These are phyloP conservation scores for Smithornis capensis DNA, from an alignment of 2,113 vertebrate genomes.

Conservation along the genomic window DNA sequence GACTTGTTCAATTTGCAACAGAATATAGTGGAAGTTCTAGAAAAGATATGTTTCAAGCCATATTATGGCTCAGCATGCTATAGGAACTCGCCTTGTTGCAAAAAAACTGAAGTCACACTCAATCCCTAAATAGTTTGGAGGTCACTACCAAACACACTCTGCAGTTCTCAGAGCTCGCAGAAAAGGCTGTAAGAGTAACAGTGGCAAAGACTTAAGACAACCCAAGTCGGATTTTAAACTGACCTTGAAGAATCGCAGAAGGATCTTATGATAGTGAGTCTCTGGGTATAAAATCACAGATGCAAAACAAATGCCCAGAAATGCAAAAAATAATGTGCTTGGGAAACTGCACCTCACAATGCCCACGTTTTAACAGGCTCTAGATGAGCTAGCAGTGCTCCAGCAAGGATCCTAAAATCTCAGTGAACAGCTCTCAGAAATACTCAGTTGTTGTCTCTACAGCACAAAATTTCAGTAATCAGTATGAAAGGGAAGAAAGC, in stretches of 20 bases:
- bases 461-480: not conserved
- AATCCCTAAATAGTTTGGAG: constrained; percentile 37
- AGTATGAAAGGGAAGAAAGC: not conserved
- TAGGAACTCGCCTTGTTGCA: not conserved
- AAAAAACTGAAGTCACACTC: constrained; percentile 20
- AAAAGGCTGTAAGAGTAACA: constrained; percentile 44
- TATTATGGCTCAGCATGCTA: not conserved
- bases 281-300: constrained; percentile 36
- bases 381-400: not conserved
- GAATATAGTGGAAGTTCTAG: not conserved
- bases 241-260: constrained; percentile 51
- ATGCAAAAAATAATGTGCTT: not conserved
- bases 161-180: not conserved
- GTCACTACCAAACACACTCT: not conserved
- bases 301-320: constrained; percentile 41
- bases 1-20: not conserved
- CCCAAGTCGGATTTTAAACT: constrained; percentile 21
- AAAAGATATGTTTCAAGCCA: not conserved
- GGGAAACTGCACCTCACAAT: not conserved
- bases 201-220: constrained; percentile 41
- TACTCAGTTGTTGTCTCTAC: not conserved
- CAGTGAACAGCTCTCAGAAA: not conserved
- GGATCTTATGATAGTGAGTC: constrained; percentile 11
- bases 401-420: not conserved
- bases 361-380: not conserved